Conservation (phyloP, 2,888 invertebrate species). For the Lithophane ornitopus region DNA sequence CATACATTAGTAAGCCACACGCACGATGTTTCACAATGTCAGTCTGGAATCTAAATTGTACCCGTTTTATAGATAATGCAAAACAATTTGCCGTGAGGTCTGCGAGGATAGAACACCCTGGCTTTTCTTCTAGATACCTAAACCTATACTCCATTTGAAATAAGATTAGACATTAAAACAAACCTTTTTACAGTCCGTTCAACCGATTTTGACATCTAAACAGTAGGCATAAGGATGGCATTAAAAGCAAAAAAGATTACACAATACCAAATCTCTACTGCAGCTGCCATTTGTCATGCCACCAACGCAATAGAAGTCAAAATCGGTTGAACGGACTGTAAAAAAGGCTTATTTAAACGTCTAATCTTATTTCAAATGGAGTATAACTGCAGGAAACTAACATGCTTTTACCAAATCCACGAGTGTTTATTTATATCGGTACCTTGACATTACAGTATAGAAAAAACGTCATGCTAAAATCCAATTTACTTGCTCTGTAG, state of each 20-base stretch:
- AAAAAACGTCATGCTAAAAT: background rate
- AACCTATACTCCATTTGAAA: no score
- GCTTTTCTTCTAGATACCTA: background rate
- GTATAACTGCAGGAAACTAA: background rate
- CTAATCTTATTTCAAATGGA: no score
- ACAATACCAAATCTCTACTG: no score
- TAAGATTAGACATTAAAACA: no score
- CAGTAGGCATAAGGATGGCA: no score
- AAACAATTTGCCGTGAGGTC: slow-evolving; percentile 5
- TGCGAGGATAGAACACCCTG: slow-evolving; percentile 1
- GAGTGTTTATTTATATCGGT: background rate
- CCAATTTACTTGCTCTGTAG: background rate
- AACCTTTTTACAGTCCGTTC: no score
- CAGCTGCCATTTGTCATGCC: no score
- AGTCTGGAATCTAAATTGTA: slow-evolving; percentile 34
- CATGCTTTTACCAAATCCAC: background rate
- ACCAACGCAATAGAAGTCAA: no score
- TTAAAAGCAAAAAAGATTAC: no score
- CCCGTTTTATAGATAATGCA: slow-evolving; percentile 10
- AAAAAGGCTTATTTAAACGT: no score
- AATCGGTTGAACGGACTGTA: no score
- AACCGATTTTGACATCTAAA: no score
- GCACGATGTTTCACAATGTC: slow-evolving; percentile 17
- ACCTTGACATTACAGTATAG: background rate
- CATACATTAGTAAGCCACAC: slow-evolving; percentile 35